A percentile compares a stretch with the other conserved stretches of the same genome.
These are phyloP conservation scores for Morinoia aosen DNA, from an alignment of 2,888 invertebrate species.

Conservation along the genomic window DNA sequence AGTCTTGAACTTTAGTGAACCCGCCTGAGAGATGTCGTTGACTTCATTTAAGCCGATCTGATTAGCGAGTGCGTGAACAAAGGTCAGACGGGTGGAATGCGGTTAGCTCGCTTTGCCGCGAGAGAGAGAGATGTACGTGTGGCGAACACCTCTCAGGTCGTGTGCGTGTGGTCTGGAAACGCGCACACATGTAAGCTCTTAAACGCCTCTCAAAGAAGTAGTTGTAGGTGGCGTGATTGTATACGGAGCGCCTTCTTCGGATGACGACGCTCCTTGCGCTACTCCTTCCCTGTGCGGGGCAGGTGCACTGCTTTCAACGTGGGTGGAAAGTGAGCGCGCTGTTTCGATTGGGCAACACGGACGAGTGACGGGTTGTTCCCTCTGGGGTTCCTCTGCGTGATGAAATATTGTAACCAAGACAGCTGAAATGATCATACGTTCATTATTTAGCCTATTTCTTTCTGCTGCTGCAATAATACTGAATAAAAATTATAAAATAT, in stretches of 20 bases:
- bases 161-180: constrained; percentile 42
- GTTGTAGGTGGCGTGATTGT: constrained; percentile 50
- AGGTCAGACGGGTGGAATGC: constrained; percentile 50
- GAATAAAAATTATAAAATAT: no score
- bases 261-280: neutral
- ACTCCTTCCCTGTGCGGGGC: neutral
- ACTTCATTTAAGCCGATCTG: constrained; percentile 48
- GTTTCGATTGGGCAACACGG: neutral
- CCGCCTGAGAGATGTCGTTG: constrained; percentile 39
- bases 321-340: neutral
- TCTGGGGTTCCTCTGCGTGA: neutral
- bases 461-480: no score
- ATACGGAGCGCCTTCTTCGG: constrained; percentile 13
- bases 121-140: constrained; percentile 27
- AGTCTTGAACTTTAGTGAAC: constrained; percentile 52
- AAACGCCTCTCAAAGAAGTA: constrained; percentile 31
- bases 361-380: neutral
- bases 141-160: neutral
- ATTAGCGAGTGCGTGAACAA: constrained; percentile 52
- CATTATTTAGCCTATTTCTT: no score
- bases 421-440: no score
- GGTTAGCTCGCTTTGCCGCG: constrained; percentile 41
- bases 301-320: constrained; percentile 1
- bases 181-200: constrained; percentile 8
- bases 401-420: no score